Base-by-base conservation (phyloP, 2,888 invertebrate species). In the Tipula vernalis region DNA sequence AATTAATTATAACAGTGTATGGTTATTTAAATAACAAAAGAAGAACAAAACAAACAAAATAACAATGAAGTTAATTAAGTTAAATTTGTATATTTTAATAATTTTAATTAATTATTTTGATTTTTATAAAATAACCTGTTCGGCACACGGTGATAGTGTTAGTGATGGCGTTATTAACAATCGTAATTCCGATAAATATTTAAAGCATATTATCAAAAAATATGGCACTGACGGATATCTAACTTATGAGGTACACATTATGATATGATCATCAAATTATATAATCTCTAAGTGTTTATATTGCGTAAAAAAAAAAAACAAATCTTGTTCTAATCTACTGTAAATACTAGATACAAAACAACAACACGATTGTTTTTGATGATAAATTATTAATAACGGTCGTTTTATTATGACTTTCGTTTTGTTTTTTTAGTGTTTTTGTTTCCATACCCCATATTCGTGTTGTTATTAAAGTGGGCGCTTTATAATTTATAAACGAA, bases 191-290 rank as follows among this genome's bases (percentile, higher is more conserved):
- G 91, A 91, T 89, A 90, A 90, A 86, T 92, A 91, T 89, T 89
- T 91, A 89, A 89, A 90, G 86, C 90, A 91, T 88, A 89, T 91
- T 87, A 91, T 91, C 87, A 89, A 90, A 87, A 92, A 91, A 87
- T 92, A 91, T 88, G 91, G 91, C 88, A 90, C 89, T 87, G 91
- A 90, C 28, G 90, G 90, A 36, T 71, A 71, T 71, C 28, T 71
- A 71, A 71, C 71, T 12, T 71, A 71, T 71, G 71, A 71, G 71
- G 71, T 71, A 15, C 28, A 28, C 28, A 28, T 28, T 28, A 28
- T 28, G 28, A 28, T 28, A 28, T 28, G 15, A 57, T 57, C 39
- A 39, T 39, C 39, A 39, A 28, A 39, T 39, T 39, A 39, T 39
- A 39, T 39, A 39, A 39, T 6, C 39, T 39, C 1, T 39, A 39